Evolutionary conservation across 2,797 vertebrate species (phyloP).

Genomic region (Perodicticus potto): DNA sequence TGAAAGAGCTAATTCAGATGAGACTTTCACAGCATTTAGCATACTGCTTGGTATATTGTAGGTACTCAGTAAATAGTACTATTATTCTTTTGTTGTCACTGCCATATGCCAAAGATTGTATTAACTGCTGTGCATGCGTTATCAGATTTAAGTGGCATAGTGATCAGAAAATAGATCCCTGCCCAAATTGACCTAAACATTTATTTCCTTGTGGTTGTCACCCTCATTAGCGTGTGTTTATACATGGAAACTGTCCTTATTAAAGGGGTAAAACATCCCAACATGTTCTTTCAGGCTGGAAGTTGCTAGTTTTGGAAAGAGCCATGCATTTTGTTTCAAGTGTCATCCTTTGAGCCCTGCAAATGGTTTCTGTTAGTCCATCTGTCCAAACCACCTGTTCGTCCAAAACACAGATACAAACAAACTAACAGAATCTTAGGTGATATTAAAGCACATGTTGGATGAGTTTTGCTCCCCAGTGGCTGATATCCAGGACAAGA

Average conservation of each 20-base stretch:
- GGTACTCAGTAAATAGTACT: background rate
- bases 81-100: background rate
- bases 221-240: background rate
- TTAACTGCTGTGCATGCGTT: background rate
- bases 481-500: background rate
- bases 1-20: background rate
- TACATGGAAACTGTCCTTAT: background rate
- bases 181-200: background rate
- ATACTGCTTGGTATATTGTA: background rate
- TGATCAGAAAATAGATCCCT: background rate
- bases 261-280: background rate
- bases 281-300: background rate
- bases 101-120: background rate
- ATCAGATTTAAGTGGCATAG: background rate
- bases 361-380: background rate
- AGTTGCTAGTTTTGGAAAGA: background rate
- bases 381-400: slow-evolving; percentile 44
- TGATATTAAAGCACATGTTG: background rate
- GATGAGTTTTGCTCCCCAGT: background rate
- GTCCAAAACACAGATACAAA: slow-evolving; percentile 4
- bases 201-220: background rate
- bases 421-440: background rate
- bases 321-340: background rate
- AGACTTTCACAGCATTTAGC: background rate
- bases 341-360: background rate